These are phyloP conservation scores for Andrena camellia DNA, from an alignment of 2,888 invertebrate species.

Conservation along the genomic window DNA sequence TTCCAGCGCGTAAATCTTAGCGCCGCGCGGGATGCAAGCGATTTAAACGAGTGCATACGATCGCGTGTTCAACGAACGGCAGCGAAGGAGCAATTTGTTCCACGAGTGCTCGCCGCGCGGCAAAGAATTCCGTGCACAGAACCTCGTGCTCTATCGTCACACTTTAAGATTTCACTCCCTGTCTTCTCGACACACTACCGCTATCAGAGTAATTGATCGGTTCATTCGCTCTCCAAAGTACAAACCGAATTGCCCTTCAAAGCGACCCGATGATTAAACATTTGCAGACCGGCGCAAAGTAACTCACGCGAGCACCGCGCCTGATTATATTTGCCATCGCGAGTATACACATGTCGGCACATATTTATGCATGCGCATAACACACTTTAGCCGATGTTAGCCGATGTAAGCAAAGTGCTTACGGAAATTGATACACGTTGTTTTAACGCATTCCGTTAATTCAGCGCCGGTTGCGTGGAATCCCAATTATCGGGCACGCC, in stretches of 20 bases:
- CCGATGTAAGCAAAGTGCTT: not conserved
- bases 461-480: not conserved
- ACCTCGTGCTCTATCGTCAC: not conserved
- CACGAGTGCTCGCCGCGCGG: not conserved
- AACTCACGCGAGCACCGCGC: not conserved
- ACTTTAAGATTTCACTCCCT: not conserved
- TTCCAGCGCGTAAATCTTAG: too few species aligned
- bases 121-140: not conserved
- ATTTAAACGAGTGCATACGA: not conserved
- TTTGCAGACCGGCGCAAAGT: not conserved
- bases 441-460: not conserved
- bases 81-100: not conserved
- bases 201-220: not conserved
- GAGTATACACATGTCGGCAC: slow-evolving; percentile 24
- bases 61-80: not conserved
- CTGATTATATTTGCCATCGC: slow-evolving; percentile 18
- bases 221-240: not conserved
- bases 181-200: too few species aligned
- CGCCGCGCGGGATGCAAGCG: not conserved
- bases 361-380: slow-evolving; percentile 1
- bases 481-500: not conserved
- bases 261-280: not conserved
- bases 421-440: not conserved
- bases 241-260: too few species aligned
- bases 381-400: slow-evolving; percentile 21